Evolutionary conservation across 2,113 vertebrate genomes (phyloP).

Genomic region (Coryphaenoides rupestris): DNA sequence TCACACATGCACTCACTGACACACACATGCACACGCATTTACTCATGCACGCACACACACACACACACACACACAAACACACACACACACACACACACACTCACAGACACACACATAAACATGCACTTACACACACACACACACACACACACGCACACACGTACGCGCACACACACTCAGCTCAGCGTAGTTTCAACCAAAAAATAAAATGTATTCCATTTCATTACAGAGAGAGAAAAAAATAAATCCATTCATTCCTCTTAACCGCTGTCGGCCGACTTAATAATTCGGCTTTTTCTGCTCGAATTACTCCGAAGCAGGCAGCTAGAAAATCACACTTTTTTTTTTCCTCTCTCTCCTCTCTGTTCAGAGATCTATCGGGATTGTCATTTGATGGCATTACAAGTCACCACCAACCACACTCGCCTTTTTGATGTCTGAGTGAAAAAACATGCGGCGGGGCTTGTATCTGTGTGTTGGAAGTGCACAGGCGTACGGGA

Average conservation of each 20-base stretch:
- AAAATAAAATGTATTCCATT: no score
- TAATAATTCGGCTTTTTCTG: conserved; percentile 69
- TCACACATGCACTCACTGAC: no score
- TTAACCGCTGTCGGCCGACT: conserved; percentile 76
- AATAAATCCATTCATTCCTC: conserved; percentile 46
- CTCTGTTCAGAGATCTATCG: conserved; percentile 29
- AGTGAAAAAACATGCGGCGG: conserved; percentile 1
- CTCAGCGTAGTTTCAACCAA: no score
- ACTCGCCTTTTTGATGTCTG: conserved; percentile 1
- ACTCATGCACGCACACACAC: no score
- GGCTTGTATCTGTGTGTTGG: not conserved
- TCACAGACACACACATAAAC: no score
- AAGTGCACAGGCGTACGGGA: not conserved
- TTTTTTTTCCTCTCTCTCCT: conserved; percentile 18
- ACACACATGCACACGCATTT: no score
- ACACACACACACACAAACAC: no score
- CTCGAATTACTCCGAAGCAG: conserved; percentile 67
- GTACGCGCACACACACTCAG: no score
- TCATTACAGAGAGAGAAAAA: conserved; percentile 13
- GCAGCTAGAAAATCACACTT: conserved; percentile 24
- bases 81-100: no score
- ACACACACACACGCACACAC: no score
- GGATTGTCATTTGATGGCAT: conserved; percentile 35
- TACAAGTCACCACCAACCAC: conserved; percentile 13
- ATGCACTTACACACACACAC: no score